phyloP scores from a whole-genome alignment of 2,888 invertebrate genomes.

The Halictus quadricinctus region DNA sequence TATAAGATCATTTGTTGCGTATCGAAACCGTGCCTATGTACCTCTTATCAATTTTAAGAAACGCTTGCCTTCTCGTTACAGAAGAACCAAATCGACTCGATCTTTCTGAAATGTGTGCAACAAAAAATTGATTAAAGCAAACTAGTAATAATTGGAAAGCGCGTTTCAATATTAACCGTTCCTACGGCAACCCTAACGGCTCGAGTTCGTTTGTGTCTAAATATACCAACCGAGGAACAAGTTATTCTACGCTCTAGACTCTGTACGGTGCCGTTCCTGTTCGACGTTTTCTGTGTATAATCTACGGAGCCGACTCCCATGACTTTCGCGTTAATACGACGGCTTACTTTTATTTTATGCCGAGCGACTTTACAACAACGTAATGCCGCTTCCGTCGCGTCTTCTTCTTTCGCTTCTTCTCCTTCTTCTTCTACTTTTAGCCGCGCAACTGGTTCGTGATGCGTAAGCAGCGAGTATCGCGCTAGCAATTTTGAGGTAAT shows the following conservation, averaged over 20 bases:
- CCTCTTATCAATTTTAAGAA: background rate
- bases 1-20: too few species aligned
- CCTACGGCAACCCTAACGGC: background rate
- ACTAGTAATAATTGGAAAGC: background rate
- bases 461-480: conserved; percentile 10
- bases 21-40: too few species aligned
- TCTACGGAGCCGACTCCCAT: background rate
- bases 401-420: background rate
- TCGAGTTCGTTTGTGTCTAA: background rate
- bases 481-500: conserved; percentile 45
- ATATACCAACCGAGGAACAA: background rate
- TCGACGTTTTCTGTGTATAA: background rate
- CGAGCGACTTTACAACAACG: conserved; percentile 22
- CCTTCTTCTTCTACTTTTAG: background rate
- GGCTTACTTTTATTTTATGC: conserved; percentile 7
- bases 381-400: conserved; percentile 25
- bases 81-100: background rate
- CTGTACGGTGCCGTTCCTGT: background rate
- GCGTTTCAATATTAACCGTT: background rate
- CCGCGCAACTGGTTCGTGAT: conserved; percentile 16
- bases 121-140: background rate
- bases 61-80: background rate
- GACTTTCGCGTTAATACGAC: conserved; percentile 14
- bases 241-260: background rate
- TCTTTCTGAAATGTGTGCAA: too few species aligned